Evolutionary conservation across 2,797 vertebrate species (phyloP).

Genomic region (Leucoraja ocellata): DNA sequence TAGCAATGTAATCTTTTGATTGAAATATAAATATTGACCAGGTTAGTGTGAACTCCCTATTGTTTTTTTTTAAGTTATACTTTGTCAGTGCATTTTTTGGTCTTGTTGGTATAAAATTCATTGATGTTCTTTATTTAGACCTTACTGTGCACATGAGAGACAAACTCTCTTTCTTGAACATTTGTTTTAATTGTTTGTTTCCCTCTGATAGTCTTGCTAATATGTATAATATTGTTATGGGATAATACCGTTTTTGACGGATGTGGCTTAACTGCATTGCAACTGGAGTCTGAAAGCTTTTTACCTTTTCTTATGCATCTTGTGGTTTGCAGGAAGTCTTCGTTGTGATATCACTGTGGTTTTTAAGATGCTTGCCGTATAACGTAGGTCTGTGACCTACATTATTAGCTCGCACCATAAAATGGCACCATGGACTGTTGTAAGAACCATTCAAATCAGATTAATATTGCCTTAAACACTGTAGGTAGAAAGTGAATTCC

Average conservation of each 20-base stretch:
- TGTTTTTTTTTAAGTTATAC: neutral
- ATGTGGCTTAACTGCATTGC: conserved; percentile 36
- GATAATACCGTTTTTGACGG: conserved; percentile 28
- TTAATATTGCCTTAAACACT: neutral
- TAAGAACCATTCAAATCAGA: neutral
- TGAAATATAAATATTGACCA: neutral
- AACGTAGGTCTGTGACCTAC: conserved; percentile 33
- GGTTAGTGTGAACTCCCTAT: neutral
- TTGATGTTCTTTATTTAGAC: neutral
- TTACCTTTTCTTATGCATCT: conserved; percentile 3
- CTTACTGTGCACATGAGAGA: neutral
- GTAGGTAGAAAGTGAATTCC: neutral
- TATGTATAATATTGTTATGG: neutral
- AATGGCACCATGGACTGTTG: neutral
- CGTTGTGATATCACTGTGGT: conserved; percentile 8
- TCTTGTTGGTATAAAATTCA: neutral
- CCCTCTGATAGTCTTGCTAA: neutral
- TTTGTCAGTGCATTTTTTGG: neutral
- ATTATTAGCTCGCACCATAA: neutral
- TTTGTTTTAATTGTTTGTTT: neutral
- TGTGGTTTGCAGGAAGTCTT: conserved; percentile 3
- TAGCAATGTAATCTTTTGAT: neutral
- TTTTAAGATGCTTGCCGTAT: conserved; percentile 15
- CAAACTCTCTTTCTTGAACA: neutral
- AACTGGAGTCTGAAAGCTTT: neutral